A percentile compares a stretch with the other conserved stretches of the same genome.
These are phyloP conservation scores for Tadarida brasiliensis DNA, from an alignment of 2,797 vertebrate species.

Conservation along the genomic window DNA sequence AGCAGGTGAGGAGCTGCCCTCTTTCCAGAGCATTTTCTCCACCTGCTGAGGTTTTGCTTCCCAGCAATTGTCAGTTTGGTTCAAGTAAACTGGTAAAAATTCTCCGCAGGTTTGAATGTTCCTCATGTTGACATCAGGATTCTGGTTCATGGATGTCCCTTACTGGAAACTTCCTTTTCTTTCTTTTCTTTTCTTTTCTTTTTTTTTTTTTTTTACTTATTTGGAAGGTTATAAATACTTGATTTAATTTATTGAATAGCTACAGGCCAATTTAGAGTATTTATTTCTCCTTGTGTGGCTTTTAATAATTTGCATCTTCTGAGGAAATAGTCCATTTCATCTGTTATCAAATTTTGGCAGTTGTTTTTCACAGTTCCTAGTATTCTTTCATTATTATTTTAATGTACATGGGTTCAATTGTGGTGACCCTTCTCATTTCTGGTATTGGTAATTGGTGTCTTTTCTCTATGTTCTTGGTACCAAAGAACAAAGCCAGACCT, in stretches of 20 bases:
- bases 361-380: neutral
- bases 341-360: neutral
- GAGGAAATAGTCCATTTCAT: neutral
- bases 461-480: neutral
- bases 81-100: neutral
- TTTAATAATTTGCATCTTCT: neutral
- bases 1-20: neutral
- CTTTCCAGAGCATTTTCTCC: neutral
- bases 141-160: neutral
- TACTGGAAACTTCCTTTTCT: neutral
- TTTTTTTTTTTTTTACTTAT: neutral
- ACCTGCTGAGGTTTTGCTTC: neutral
- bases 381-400: neutral
- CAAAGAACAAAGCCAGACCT: neutral
- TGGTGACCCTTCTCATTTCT: neutral
- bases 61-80: neutral
- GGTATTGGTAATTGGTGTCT: neutral
- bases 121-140: neutral
- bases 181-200: neutral
- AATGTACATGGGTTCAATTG: neutral
- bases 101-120: neutral
- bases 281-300: neutral
- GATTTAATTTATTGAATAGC: neutral
- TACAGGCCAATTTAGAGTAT: neutral
- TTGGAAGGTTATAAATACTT: neutral